phyloP scores from a whole-genome alignment of 2,797 vertebrate species.

The Lophotriccus pileatus region DNA sequence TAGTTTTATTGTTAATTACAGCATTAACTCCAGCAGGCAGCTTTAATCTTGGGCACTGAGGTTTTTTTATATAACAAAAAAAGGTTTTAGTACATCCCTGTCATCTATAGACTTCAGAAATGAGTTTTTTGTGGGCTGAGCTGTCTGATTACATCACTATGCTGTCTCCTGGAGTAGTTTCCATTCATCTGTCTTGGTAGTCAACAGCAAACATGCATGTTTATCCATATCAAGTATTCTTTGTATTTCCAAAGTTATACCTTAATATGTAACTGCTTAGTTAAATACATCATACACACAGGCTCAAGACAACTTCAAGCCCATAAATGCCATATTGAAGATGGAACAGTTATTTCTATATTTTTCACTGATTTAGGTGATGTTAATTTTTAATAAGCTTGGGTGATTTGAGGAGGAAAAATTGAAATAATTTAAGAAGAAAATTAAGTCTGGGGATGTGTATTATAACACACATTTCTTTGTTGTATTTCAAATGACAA shows the following conservation, averaged over 20 bases:
- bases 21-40: background rate
- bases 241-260: background rate
- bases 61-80: background rate
- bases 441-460: background rate
- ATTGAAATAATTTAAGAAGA: background rate
- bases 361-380: background rate
- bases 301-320: background rate
- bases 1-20: background rate
- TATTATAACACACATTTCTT: background rate
- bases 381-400: background rate
- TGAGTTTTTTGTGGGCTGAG: background rate
- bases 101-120: background rate
- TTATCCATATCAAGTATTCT: background rate
- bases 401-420: background rate
- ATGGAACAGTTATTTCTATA: background rate
- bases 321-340: background rate
- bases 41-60: background rate
- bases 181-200: background rate
- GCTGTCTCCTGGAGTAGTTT: background rate
- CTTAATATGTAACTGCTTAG: background rate
- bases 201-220: background rate
- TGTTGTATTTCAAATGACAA: background rate
- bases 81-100: background rate
- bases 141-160: accelerated
- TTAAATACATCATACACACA: background rate